Evolutionary conservation across 2,888 invertebrate species (phyloP).

Genomic region (Mythimna pallens): DNA sequence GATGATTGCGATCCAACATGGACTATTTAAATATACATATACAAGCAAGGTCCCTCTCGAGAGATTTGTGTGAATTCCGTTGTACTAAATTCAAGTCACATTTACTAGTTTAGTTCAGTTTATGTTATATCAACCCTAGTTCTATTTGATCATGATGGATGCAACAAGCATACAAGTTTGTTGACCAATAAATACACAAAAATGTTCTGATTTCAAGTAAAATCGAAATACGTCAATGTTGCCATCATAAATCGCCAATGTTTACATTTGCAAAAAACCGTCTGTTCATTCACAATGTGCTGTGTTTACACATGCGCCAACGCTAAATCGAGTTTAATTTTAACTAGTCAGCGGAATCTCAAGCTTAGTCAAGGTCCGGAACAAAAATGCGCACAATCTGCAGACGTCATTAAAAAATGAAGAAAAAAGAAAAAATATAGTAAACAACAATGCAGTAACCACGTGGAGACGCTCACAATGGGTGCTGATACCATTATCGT

Average conservation of each 20-base stretch:
- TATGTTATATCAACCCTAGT: not conserved
- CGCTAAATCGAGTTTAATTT: conserved; percentile 47
- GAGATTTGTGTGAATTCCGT: conserved; percentile 5
- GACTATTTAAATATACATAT: conserved; percentile 2
- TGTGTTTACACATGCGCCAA: conserved; percentile 45
- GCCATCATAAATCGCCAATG: conserved; percentile 47
- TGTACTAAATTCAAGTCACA: conserved; percentile 10
- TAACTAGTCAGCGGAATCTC: conserved; percentile 54
- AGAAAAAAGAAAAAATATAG: conserved; percentile 56
- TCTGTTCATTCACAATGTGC: conserved; percentile 59
- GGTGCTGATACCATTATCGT: conserved; percentile 83
- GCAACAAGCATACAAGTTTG: conserved; percentile 19
- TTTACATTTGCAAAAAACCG: conserved; percentile 58
- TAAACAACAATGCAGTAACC: conserved; percentile 68
- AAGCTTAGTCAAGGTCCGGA: conserved; percentile 53
- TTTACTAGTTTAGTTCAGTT: not conserved
- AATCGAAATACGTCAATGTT: conserved; percentile 51
- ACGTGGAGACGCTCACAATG: conserved; percentile 70
- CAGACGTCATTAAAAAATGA: conserved; percentile 56
- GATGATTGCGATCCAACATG: conserved; percentile 2
- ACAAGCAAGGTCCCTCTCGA: not conserved
- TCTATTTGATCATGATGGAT: conserved; percentile 11
- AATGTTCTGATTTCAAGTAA: conserved; percentile 31
- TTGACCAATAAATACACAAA: conserved; percentile 31
- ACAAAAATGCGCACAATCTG: conserved; percentile 41